Percentiles rank a stretch among this genome's conserved stretches.
Evolutionary conservation across 2,113 vertebrate genomes (phyloP).

Genomic region (Oriolus oriolus): DNA sequence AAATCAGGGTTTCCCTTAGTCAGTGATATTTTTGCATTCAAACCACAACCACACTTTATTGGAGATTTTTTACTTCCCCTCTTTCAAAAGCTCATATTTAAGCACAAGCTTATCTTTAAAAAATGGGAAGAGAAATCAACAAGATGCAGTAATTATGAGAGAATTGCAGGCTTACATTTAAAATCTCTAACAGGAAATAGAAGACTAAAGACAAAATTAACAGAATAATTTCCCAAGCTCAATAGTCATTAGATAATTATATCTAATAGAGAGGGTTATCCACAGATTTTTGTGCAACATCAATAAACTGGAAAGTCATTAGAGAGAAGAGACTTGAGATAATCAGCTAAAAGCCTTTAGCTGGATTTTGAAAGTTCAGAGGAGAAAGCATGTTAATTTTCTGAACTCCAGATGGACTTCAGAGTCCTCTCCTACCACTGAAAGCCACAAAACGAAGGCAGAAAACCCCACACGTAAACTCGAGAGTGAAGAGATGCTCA

Average conservation of each 20-base stretch:
- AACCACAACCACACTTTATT: not conserved
- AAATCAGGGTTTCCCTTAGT: not conserved
- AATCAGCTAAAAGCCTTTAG: constrained; percentile 16
- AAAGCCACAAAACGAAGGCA: not conserved
- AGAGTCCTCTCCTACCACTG: not conserved
- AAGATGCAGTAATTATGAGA: constrained; percentile 33
- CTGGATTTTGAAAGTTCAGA: constrained; percentile 24
- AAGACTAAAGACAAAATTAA: constrained; percentile 42
- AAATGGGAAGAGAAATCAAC: not conserved
- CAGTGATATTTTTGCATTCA: not conserved
- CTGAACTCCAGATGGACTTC: not conserved
- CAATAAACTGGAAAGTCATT: constrained; percentile 19
- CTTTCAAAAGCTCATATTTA: not conserved
- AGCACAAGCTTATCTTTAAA: not conserved
- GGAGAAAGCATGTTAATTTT: not conserved
- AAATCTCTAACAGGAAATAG: constrained; percentile 46
- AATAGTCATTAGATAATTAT: constrained; percentile 38
- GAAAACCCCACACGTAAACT: not conserved
- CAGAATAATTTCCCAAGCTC: constrained; percentile 26
- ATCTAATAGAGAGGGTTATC: constrained; percentile 31
- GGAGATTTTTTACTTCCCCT: not conserved
- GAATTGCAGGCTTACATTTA: not conserved
- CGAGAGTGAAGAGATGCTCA: not conserved
- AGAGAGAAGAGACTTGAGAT: constrained; percentile 18
- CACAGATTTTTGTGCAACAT: constrained; percentile 11